A percentile compares a stretch with the other conserved stretches of the same genome.
These are phyloP conservation scores for Tribolium madens DNA, from an alignment of 1,140 invertebrate species.

Conservation along the genomic window DNA sequence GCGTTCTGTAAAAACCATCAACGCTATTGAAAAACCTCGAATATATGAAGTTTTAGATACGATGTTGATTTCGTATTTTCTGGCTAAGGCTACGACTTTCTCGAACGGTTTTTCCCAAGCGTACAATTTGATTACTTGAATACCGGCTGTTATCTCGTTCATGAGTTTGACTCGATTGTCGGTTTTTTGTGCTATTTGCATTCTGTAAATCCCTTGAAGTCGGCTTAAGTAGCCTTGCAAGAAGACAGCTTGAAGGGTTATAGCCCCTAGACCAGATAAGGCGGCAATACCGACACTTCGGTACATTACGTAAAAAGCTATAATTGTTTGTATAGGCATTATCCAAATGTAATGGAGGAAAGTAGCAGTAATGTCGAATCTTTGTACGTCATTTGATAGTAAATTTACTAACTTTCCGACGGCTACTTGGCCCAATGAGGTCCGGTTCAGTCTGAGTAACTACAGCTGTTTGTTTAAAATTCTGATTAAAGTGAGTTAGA, in stretches of 20 bases:
- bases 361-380: slow-evolving; percentile 69
- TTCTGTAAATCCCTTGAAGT: slow-evolving; percentile 73
- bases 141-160: slow-evolving; percentile 82
- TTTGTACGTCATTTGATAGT: slow-evolving; percentile 79
- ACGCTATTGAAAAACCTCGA: slow-evolving; percentile 76
- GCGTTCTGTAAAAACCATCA: slow-evolving; percentile 77
- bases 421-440: slow-evolving; percentile 67
- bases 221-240: slow-evolving; percentile 79
- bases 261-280: slow-evolving; percentile 72
- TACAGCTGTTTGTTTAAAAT: slow-evolving; percentile 42
- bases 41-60: slow-evolving; percentile 78
- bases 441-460: slow-evolving; percentile 58
- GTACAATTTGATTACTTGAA: slow-evolving; percentile 89
- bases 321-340: slow-evolving; percentile 78
- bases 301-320: slow-evolving; percentile 76
- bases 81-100: slow-evolving; percentile 72
- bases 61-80: slow-evolving; percentile 74
- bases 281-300: slow-evolving; percentile 70
- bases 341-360: slow-evolving; percentile 78
- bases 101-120: slow-evolving; percentile 85
- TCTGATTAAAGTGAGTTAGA: too few species aligned
- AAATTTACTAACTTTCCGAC: slow-evolving; percentile 79
- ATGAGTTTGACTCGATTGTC: slow-evolving; percentile 86
- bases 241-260: slow-evolving; percentile 73
- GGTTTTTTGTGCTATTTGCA: slow-evolving; percentile 77